Base-by-base conservation (phyloP, 2,888 invertebrate genomes). In the Sphecodes monilicornis region DNA sequence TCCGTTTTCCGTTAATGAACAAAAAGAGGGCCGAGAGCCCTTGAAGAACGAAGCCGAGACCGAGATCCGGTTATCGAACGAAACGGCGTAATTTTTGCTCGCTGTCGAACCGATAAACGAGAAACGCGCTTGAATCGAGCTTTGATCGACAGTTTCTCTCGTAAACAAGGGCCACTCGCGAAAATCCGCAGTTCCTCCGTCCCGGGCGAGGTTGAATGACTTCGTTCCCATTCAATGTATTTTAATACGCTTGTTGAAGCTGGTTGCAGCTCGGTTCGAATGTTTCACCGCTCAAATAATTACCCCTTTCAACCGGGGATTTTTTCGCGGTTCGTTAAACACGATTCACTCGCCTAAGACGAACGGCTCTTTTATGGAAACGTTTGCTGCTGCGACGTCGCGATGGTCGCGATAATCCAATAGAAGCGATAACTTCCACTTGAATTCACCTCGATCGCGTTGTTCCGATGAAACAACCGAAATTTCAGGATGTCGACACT, bases 291-390 rank as follows among this genome's bases (percentile, higher is more conserved):
- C 13, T 41, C 26, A 60, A 82, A 78, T 88, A 87, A 88, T 88
- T 88, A 70, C 82, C 77, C 78, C 72, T 75, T 83, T 85, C 70
- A 78, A 6, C 68, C 43, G 68, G 60, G 68, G 43, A 71, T 82
- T 60, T 74, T 84, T 74, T 50, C 74, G 29, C 75, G 82, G 86
- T 88, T 88, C 88, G 86, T 88, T 88, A 88, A 86, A 86, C 76
- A 57, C 75, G 80, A 88, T 88, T 88, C 88, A 88, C 69, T 43
- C 69, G 29, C 43, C 84, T 69, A 68, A 71, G 68, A 60, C 68
- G 80, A 77, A 80, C 57, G 72, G 74, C 64, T 57, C 71, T 76
- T 79, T 84, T 70, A 60, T 78, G 76, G 36, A 75, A 78, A 77
- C 78, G 60, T 60, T 83, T 73, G 73, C 72, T 73, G 73, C 72